Conservation (phyloP, 2,888 invertebrate genomes). For the Siphlonurus alternatus region DNA sequence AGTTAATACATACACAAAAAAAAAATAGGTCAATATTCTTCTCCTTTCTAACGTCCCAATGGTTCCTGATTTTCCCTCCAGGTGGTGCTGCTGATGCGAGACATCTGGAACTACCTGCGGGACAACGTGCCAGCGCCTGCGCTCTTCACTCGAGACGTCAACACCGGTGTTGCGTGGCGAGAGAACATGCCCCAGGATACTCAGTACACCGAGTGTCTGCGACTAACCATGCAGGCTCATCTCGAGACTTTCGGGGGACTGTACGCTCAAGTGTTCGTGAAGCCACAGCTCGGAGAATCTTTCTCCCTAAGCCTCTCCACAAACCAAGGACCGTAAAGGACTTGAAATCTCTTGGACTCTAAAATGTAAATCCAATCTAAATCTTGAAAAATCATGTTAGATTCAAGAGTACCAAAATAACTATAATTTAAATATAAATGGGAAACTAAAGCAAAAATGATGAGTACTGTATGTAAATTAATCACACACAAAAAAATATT, state of each 20-base stretch:
- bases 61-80: conserved; percentile 24
- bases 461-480: no score
- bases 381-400: no score
- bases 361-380: no score
- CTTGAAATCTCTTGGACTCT: no score
- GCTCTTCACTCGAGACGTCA: conserved; percentile 45
- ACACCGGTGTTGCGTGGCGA: conserved; percentile 38
- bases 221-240: conserved; percentile 63
- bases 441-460: no score
- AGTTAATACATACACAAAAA: no score
- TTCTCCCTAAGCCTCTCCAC: neutral
- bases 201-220: conserved; percentile 56
- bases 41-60: no score
- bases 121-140: conserved; percentile 79
- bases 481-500: no score
- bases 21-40: no score
- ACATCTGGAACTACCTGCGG: conserved; percentile 78
- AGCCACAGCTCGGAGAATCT: neutral
- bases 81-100: conserved; percentile 63
- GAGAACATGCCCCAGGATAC: conserved; percentile 32
- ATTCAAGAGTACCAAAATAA: no score
- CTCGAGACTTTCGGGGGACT: conserved; percentile 57
- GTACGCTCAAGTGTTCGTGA: conserved; percentile 55
- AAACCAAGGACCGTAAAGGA: no score
- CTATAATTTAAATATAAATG: no score